Evolutionary conservation across 2,113 vertebrate species (phyloP), one percentile per base, ranked within the genome.

Genomic region (Mellivora capensis): DNA sequence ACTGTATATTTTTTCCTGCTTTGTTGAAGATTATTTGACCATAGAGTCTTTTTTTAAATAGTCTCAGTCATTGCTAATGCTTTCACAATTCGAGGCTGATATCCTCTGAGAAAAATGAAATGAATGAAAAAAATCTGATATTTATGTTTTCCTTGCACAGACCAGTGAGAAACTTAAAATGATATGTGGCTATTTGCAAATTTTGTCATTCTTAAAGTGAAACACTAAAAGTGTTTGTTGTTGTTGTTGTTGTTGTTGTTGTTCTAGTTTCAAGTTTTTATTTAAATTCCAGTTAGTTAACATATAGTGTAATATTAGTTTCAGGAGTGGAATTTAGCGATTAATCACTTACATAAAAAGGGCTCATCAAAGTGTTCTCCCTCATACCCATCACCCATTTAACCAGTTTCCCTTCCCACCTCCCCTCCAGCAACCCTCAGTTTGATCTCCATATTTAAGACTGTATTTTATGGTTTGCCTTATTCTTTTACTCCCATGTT

Each of bases 171-270:
- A 96, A 82, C 52, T 62, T 94, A 29, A 34, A 34, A 83, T 34
- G 79, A 64, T 79, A 80, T 7, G 23, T 71, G 59, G 74, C 1
- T 89, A 83, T 54, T 94, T 90, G 8, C 14, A 96, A 93, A 59
- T 93, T 83, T 84, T 61, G 18, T 72, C 29, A 91, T 89, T 85
- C 37, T 87, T 91, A 86, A 72, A 79, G 47, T 96, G 57, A 97
- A 90, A 69, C 17, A n/a, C 7, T n/a, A n/a, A n/a, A 67, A n/a
- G 34, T n/a, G 18, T 4, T 69, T n/a, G n/a, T n/a, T n/a, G n/a
- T n/a, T n/a, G n/a, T n/a, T n/a, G 18, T 69, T 18, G 3, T 15
- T 1, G 3, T 52, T 4, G 3, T 52, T 52, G 4, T 52, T 31
- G 29, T 31, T 69, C 34, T n/a, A 20, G 34, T 69, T 69, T 69